These are phyloP conservation scores for Luperina nickerlii DNA, from an alignment of 2,888 invertebrate genomes.

Conservation along the genomic window DNA sequence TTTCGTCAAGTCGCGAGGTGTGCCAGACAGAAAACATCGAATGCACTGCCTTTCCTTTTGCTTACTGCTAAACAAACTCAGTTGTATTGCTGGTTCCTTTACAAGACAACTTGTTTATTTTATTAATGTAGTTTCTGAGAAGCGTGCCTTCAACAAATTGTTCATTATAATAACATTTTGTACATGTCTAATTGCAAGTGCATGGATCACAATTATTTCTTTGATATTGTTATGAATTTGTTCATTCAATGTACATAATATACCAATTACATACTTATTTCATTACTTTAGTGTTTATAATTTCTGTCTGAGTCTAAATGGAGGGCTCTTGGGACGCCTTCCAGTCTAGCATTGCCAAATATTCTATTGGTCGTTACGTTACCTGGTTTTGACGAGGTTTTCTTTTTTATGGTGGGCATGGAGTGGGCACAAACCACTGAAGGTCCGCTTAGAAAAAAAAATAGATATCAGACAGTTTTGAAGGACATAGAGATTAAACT, in stretches of 20 bases:
- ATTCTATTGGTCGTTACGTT: neutral
- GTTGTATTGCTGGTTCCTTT: slow-evolving; percentile 41
- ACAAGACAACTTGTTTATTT: slow-evolving; percentile 70
- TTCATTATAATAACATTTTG: slow-evolving; percentile 9
- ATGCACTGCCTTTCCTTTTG: slow-evolving; percentile 54
- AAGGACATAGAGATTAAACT: neutral
- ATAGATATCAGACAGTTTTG: too few relatives aligned
- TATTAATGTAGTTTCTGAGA: slow-evolving; percentile 66
- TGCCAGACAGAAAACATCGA: slow-evolving; percentile 67
- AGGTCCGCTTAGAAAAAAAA: neutral
- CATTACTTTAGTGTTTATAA: neutral
- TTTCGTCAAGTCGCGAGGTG: slow-evolving; percentile 66
- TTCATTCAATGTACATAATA: neutral
- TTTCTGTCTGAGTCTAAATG: neutral
- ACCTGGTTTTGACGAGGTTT: neutral
- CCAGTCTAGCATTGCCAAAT: neutral
- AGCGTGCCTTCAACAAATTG: slow-evolving; percentile 9
- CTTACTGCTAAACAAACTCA: slow-evolving; percentile 49
- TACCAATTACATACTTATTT: neutral
- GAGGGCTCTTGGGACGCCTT: neutral
- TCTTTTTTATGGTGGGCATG: too few relatives aligned
- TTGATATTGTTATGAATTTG: slow-evolving; percentile 1
- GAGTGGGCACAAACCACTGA: neutral
- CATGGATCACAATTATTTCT: neutral
- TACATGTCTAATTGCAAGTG: slow-evolving; percentile 10